Evolutionary conservation across 1,140 invertebrate species (phyloP).

Genomic region (Drosophila suzukii): DNA sequence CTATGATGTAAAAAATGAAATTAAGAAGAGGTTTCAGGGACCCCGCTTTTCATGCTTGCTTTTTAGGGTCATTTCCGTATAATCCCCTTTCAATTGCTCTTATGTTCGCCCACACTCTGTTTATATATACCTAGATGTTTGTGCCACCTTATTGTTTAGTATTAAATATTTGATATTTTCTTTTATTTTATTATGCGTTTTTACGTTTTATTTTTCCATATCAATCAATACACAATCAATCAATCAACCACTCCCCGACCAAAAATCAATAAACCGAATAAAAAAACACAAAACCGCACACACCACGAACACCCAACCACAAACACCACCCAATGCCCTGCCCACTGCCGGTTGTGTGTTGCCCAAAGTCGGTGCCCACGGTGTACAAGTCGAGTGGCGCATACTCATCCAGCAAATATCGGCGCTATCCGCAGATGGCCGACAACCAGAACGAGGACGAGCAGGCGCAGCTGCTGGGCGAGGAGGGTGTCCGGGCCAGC

Average conservation of each 20-base stretch:
- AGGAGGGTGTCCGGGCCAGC: slow-evolving; percentile 95
- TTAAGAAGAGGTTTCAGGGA: not conserved
- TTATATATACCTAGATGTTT: slow-evolving; percentile 38
- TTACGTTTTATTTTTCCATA: slow-evolving; percentile 74
- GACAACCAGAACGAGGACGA: slow-evolving; percentile 96
- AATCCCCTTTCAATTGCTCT: not conserved
- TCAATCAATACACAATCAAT: slow-evolving; percentile 57
- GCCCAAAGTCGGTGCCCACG: slow-evolving; percentile 78
- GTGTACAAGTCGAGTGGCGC: slow-evolving; percentile 75
- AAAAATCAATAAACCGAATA: slow-evolving; percentile 38
- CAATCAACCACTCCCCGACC: slow-evolving; percentile 37
- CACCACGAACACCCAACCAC: slow-evolving; percentile 32
- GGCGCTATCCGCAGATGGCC: slow-evolving; percentile 90
- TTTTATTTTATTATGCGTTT: slow-evolving; percentile 71
- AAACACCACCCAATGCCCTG: slow-evolving; percentile 22
- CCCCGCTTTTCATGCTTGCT: not conserved
- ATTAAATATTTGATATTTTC: slow-evolving; percentile 41
- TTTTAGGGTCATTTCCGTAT: not conserved
- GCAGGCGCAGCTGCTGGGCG: slow-evolving; percentile 96
- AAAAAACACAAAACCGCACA: slow-evolving; percentile 40
- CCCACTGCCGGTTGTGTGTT: slow-evolving; percentile 66
- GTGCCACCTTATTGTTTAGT: slow-evolving; percentile 43
- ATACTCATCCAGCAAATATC: slow-evolving; percentile 77
- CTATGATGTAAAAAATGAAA: too few species aligned
- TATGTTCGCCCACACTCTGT: not conserved